Conservation (phyloP, 2,113 vertebrate species). For the Leucoraja erinaceus region DNA sequence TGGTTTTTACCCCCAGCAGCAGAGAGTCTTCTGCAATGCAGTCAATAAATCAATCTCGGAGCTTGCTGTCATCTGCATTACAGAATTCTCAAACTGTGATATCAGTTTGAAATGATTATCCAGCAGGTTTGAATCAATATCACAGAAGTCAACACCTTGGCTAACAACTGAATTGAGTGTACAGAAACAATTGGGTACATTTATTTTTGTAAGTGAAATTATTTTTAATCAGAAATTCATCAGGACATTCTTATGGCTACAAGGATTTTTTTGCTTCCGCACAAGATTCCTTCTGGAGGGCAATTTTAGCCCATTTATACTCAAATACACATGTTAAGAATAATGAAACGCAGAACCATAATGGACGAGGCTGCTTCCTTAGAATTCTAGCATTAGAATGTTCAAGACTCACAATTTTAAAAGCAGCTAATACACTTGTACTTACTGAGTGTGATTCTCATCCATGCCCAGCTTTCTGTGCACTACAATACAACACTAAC, state of each 20-base stretch:
- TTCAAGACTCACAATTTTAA: not conserved
- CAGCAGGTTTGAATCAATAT: not conserved
- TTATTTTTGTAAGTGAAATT: not conserved
- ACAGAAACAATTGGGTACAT: not conserved
- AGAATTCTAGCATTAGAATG: not conserved
- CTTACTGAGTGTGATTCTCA: not conserved
- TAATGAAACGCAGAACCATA: not conserved
- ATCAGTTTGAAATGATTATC: conserved; percentile 12
- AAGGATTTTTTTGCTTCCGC: not conserved
- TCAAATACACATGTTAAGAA: not conserved
- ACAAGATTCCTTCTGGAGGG: not conserved
- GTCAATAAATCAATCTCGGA: not conserved
- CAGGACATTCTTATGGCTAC: not conserved
- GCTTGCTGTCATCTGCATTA: too few relatives aligned
- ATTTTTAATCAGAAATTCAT: not conserved
- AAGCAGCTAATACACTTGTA: not conserved
- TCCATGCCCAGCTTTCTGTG: not conserved
- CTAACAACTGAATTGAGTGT: conserved; percentile 27
- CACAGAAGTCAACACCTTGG: not conserved
- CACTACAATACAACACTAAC: too few relatives aligned
- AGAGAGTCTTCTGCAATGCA: conserved; percentile 9
- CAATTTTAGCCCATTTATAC: not conserved
- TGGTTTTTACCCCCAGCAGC: not conserved
- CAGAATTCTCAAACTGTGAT: not conserved
- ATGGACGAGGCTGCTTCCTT: not conserved